Base-by-base conservation (phyloP, 2,888 invertebrate species). In the Cerastis rubricosa region DNA sequence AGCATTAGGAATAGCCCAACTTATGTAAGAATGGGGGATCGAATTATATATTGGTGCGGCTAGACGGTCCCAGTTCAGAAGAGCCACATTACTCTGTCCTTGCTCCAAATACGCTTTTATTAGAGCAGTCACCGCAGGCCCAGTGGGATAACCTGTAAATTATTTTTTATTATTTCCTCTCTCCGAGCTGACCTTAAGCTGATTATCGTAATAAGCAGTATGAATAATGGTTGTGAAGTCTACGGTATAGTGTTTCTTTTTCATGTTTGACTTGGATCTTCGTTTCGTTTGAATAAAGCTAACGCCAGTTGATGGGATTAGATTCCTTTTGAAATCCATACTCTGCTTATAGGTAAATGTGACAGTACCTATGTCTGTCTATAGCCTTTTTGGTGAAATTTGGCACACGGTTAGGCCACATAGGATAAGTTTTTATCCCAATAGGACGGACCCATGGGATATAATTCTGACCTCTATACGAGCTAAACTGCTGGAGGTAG, bases 1-100 rank as follows among this genome's bases (percentile, higher is more conserved):
- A 64, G 95, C 92, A 80, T 96, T 96, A n/a, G 96, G 96, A 17
- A 92, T 90, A n/a, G 96, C 96, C 93, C 94, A 95, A 74, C 90
- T 91, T 49, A 94, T 67, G 85, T 95, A 96, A 8, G 95, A 95
- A 49, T 83, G 88, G 11, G 92, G 80, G 35, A 95, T 76, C 75
- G 88, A 90, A 19, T 92, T 91, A 47, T 88, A 70, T 14, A 88
- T 84, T 19, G 89, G 70, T 3, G 95, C 93, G 49, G 96, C 96
- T 78, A 94, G 89, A 19, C 92, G 90, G 45, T 95, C 90, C 96
- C 96, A 96, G 86, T 96, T 94, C 64, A 96, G 87, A n/a, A 96
- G 90, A 29, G 89, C 93, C 29, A 96, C 95, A 82, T 96, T 96
- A 83, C 86, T 89, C 54, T 90, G 85, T 49, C 90, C 91, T 77